Conservation (phyloP, 64 coral and sea anemone species). For the Montipora sp. region DNA sequence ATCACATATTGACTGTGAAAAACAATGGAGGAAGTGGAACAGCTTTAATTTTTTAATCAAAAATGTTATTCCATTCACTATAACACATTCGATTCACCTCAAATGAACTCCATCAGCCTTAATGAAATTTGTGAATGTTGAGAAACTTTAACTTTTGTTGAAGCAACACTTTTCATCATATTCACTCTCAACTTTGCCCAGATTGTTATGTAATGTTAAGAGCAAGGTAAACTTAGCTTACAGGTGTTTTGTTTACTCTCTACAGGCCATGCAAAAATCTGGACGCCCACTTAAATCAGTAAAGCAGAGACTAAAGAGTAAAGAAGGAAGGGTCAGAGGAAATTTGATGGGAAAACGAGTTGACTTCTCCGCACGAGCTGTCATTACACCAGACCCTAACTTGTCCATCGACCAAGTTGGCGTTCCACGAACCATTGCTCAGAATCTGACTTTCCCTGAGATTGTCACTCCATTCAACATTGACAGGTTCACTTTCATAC, state of each 20-base stretch:
- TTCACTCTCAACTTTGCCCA: too few species aligned
- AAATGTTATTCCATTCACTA: too few species aligned
- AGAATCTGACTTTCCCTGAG: constrained; percentile 98
- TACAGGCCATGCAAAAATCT: constrained; percentile 99
- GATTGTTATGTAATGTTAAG: too few species aligned
- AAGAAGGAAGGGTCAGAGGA: constrained; percentile 97
- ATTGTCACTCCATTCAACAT: constrained; percentile 99
- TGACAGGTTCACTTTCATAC: constrained; percentile 69
- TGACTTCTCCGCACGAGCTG: constrained; percentile 98
- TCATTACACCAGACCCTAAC: constrained; percentile 98
- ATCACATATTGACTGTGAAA: too few species aligned
- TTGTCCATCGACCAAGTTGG: constrained; percentile 98
- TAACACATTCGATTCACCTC: too few species aligned
- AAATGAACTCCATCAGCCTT: too few species aligned
- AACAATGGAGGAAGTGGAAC: too few species aligned
- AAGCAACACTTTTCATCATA: too few species aligned
- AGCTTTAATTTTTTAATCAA: too few species aligned
- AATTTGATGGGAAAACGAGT: constrained; percentile 99
- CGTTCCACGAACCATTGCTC: constrained; percentile 96
- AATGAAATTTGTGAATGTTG: too few species aligned
- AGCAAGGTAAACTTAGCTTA: too few species aligned
- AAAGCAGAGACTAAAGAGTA: constrained; percentile 98
- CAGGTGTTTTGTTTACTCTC: neutral
- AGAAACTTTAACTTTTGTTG: too few species aligned
- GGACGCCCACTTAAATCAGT: constrained; percentile 96